These are phyloP conservation scores for Drosophila anomelani DNA, from an alignment of 2,888 invertebrate genomes.

Conservation along the genomic window DNA sequence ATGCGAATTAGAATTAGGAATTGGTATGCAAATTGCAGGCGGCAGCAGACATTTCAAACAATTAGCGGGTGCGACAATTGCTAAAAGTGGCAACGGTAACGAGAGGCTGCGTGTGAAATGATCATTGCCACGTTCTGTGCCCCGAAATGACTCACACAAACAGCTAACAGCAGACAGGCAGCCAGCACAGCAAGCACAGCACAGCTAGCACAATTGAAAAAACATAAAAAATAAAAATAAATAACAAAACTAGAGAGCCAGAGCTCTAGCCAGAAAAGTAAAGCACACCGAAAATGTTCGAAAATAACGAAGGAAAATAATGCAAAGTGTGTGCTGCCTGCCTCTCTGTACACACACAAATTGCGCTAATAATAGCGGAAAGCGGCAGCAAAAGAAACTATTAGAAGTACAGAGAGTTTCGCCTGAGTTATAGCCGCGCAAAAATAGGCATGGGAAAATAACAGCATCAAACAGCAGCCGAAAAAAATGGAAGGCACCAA, in stretches of 20 bases:
- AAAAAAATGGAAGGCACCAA: constrained; percentile 21
- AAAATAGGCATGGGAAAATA: constrained; percentile 25
- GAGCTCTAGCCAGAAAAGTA: constrained; percentile 56
- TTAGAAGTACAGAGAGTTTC: constrained; percentile 62
- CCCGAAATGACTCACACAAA: constrained; percentile 22
- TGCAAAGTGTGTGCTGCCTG: constrained; percentile 34
- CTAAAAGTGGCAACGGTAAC: constrained; percentile 22
- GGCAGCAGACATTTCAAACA: constrained; percentile 5
- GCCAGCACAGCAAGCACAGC: constrained; percentile 5
- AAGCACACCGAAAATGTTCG: constrained; percentile 50
- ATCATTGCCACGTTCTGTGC: background rate
- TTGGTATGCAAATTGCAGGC: constrained; percentile 10
- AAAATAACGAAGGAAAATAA: constrained; percentile 42
- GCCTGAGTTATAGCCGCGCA: constrained; percentile 34
- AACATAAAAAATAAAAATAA: constrained; percentile 47
- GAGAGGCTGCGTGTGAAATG: constrained; percentile 25
- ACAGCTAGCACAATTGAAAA: constrained; percentile 5
- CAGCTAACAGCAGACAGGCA: constrained; percentile 3
- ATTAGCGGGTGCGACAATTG: constrained; percentile 28
- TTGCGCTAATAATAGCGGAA: constrained; percentile 74
- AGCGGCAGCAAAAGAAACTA: constrained; percentile 52
- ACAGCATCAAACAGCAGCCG: constrained; percentile 22
- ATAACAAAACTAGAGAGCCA: constrained; percentile 63
- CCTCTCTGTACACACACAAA: constrained; percentile 52
- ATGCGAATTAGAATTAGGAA: background rate